Conservation (phyloP, 2,888 invertebrate genomes). For the Willowsia nigromaculata region DNA sequence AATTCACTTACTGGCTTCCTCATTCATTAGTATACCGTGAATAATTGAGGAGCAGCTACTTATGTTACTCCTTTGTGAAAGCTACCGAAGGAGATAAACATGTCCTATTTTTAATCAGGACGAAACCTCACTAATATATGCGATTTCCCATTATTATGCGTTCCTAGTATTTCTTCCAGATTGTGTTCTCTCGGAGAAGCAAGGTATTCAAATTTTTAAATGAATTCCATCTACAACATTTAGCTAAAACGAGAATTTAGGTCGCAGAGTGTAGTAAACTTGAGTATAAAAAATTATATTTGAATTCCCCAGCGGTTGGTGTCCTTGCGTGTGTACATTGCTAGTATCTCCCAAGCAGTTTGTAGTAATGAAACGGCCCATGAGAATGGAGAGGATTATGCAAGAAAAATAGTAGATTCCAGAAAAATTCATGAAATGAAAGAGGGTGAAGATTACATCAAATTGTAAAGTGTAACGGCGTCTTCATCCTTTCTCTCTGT, state of each 20-base stretch:
- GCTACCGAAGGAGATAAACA: conserved; percentile 8
- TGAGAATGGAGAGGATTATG: conserved; percentile 60
- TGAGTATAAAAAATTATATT: neutral
- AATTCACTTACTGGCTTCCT: neutral
- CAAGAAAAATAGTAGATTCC: conserved; percentile 45
- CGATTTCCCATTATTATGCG: neutral
- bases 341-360: conserved; percentile 1
- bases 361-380: conserved; percentile 52
- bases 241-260: conserved; percentile 10
- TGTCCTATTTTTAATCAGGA: conserved; percentile 27
- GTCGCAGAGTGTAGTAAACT: neutral
- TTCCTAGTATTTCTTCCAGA: neutral
- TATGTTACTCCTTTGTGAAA: neutral
- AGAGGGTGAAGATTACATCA: conserved; percentile 54
- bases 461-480: conserved; percentile 28
- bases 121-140: too few relatives aligned
- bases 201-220: conserved; percentile 16
- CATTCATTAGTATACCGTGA: conserved; percentile 33
- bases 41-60: conserved; percentile 2
- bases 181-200: neutral
- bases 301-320: neutral
- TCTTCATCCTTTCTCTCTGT: neutral
- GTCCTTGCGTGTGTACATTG: neutral
- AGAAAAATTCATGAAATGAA: conserved; percentile 16
- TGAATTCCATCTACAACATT: neutral